Conservation (phyloP, 2,113 vertebrate species). For the Triplophysa tibetana region DNA sequence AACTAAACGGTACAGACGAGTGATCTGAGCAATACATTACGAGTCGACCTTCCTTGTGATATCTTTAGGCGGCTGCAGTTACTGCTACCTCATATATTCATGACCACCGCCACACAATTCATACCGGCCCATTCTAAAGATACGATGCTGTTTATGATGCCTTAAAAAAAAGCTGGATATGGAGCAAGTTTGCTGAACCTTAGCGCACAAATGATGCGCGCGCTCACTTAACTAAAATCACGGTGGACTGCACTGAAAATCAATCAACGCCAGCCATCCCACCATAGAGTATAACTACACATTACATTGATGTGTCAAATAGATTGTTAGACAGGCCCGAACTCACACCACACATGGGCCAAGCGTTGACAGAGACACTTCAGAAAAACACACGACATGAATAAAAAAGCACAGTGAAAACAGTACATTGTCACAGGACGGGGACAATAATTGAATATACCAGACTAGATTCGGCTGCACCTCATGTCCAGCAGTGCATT, state of each 20-base stretch:
- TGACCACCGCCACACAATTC: slow-evolving; percentile 55
- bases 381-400: slow-evolving; percentile 37
- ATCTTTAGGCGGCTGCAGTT: slow-evolving; percentile 2
- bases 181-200: slow-evolving; percentile 56
- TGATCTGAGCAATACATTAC: slow-evolving; percentile 10
- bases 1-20: not conserved
- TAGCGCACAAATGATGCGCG: slow-evolving; percentile 47
- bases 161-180: slow-evolving; percentile 65
- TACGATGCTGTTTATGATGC: slow-evolving; percentile 68
- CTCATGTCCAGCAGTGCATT: slow-evolving; percentile 47
- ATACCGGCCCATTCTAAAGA: slow-evolving; percentile 66
- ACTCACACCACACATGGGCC: slow-evolving; percentile 1
- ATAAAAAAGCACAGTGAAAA: slow-evolving; percentile 46
- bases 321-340: slow-evolving; percentile 38
- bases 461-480: slow-evolving; percentile 41
- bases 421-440: slow-evolving; percentile 41
- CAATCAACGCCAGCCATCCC: slow-evolving; percentile 60
- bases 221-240: slow-evolving; percentile 67
- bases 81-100: slow-evolving; percentile 65
- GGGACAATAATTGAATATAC: slow-evolving; percentile 50
- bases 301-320: slow-evolving; percentile 43
- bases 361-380: slow-evolving; percentile 24
- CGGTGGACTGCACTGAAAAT: slow-evolving; percentile 56
- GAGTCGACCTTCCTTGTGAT: slow-evolving; percentile 5
- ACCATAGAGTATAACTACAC: slow-evolving; percentile 57